A percentile compares a stretch with the other conserved stretches of the same genome.
These are phyloP conservation scores for Lottia gigantea DNA, from an alignment of 2,888 invertebrate species.

Conservation along the genomic window DNA sequence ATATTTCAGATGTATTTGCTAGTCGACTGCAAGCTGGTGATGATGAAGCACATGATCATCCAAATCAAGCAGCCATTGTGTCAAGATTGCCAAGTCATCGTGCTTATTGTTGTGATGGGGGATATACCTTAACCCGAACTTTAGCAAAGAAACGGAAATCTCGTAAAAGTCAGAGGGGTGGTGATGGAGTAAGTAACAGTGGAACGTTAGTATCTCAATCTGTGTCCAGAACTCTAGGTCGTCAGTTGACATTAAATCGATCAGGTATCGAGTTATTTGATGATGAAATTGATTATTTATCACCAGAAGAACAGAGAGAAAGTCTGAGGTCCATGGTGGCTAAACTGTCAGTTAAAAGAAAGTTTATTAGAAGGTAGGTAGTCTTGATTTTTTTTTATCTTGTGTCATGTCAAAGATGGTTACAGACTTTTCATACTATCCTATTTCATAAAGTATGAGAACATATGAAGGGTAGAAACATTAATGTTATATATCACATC, in stretches of 20 bases:
- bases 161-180: constrained; percentile 13
- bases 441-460: too few relatives aligned
- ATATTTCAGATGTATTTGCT: background rate
- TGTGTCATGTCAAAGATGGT: background rate
- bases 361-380: constrained; percentile 35
- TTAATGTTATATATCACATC: too few relatives aligned
- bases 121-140: constrained; percentile 30
- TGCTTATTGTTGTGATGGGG: constrained; percentile 36
- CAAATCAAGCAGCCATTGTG: constrained; percentile 42
- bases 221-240: background rate
- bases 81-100: constrained; percentile 43
- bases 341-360: constrained; percentile 39
- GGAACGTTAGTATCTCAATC: background rate
- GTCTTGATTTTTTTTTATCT: background rate
- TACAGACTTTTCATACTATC: background rate
- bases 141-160: constrained; percentile 29
- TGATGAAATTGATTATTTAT: constrained; percentile 27
- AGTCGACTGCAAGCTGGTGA: constrained; percentile 14
- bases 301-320: constrained; percentile 26
- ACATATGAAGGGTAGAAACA: too few relatives aligned
- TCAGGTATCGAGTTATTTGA: background rate
- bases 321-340: constrained; percentile 43
- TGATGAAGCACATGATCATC: constrained; percentile 36
- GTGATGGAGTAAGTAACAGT: background rate
- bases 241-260: background rate